Evolutionary conservation across 2,113 vertebrate genomes (phyloP), one percentile per base, ranked within the genome.

Genomic region (Nesoenas mayeri): DNA sequence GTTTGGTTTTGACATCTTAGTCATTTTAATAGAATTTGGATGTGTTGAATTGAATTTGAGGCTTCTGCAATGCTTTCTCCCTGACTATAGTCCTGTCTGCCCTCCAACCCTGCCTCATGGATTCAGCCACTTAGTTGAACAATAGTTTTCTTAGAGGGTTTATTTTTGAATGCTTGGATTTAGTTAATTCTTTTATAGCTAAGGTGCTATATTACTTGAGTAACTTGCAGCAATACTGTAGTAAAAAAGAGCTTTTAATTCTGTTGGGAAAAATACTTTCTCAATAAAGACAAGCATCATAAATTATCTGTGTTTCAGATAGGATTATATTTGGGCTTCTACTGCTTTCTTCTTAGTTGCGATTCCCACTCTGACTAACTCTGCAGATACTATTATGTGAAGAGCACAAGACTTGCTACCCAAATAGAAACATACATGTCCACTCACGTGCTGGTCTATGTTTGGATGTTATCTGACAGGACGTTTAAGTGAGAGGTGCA

Each of bases 121-220:
- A 8, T 87, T 84, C 34, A 79, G 12, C 18, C 31, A 20, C 50
- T 57, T 72, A 5, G 0, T 36, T 53, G 21, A 71, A 61, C 7
- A 42, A 15, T 19, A 44, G 18, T 40, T 36, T 81, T 88, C 26
- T 54, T 66, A 54, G 2, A 66, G 38, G 47, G 86, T 38, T 87
- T 81, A 28, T 38, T 91, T 88, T 67, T 81, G 60, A 89, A 58
- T 66, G 17, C 28, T 92, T 81, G n/a, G 36, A 48, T 91, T 81
- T 89, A 42, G 51, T 80, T 84, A 65, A 78, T 83, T 86, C 14
- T 80, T 84, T 78, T 83, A 31, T 58, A 60, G 58, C 58, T 47
- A 47, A 66, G 34, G 36, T 36, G 31, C 17, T 60, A 5, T 84
- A n/a, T 77, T 71, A 38, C 21, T 79, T 84, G 32, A 85, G 17